Evolutionary conservation across 2,797 vertebrate genomes (phyloP).

Genomic region (Lepidocolaptes lacrymiger): DNA sequence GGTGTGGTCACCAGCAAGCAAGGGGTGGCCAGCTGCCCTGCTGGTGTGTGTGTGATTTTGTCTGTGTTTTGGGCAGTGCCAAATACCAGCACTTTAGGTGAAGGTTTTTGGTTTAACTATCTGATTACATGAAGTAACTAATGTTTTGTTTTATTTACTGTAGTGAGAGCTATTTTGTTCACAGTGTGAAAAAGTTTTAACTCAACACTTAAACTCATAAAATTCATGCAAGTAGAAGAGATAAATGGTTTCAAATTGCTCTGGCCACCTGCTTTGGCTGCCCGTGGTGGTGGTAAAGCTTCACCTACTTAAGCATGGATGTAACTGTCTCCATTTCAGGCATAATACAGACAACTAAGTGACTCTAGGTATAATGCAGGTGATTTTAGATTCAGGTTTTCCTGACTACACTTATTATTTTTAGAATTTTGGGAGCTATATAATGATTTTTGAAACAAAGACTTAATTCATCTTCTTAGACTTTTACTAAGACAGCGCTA

Average conservation of each 20-base stretch:
- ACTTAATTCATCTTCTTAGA: not conserved
- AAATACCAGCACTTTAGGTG: not conserved
- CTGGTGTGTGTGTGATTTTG: not conserved
- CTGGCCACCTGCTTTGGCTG: not conserved
- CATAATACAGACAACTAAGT: not conserved
- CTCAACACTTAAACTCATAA: not conserved
- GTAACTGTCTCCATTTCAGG: not conserved
- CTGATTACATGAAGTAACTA: not conserved
- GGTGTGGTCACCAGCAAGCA: no score
- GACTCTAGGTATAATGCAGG: not conserved
- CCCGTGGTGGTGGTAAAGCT: not conserved
- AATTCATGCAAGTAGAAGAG: not conserved
- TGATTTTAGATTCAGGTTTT: not conserved
- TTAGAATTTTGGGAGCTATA: not conserved
- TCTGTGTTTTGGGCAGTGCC: not conserved
- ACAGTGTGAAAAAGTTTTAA: not conserved
- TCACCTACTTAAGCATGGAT: not conserved
- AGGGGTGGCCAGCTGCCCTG: not conserved
- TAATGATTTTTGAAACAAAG: not conserved
- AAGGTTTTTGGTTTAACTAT: not conserved
- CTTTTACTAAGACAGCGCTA: not conserved
- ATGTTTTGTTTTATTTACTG: not conserved
- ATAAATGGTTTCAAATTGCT: not conserved
- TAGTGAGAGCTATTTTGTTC: not conserved
- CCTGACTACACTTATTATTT: not conserved